These are phyloP conservation scores for Montipora capitata DNA, from an alignment of 92 coral and sea anemone species.

Conservation along the genomic window DNA sequence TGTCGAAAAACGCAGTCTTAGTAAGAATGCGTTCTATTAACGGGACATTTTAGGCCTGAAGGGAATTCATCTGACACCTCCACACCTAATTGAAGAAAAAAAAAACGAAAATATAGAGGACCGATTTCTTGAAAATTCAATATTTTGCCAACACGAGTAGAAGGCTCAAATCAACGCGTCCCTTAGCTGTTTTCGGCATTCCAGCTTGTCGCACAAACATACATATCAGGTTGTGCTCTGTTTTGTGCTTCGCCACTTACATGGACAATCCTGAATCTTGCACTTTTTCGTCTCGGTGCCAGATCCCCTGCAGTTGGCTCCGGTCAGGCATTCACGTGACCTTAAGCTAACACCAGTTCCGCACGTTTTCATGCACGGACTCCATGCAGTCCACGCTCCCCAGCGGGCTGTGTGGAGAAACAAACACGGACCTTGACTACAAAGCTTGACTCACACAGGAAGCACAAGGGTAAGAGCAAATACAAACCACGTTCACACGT, in stretches of 20 bases:
- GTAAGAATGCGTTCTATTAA: too few species aligned
- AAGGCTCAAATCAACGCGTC: too few species aligned
- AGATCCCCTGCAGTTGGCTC: slow-evolving; percentile 94
- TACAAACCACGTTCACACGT: too few species aligned
- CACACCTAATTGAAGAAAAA: too few species aligned
- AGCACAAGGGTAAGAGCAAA: too few species aligned
- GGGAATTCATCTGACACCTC: too few species aligned
- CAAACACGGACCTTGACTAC: background rate
- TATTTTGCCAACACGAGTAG: too few species aligned
- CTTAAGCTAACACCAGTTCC: slow-evolving; percentile 93
- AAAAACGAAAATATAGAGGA: too few species aligned
- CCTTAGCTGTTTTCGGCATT: background rate
- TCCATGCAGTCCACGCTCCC: slow-evolving; percentile 97
- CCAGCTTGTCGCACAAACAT: background rate
- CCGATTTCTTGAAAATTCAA: too few species aligned
- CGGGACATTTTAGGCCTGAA: too few species aligned
- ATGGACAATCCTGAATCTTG: slow-evolving; percentile 96
- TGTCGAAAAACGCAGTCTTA: too few species aligned
- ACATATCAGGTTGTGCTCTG: background rate
- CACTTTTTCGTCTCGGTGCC: slow-evolving; percentile 81
- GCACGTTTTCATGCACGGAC: slow-evolving; percentile 97
- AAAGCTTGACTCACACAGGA: too few species aligned
- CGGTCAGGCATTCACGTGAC: slow-evolving; percentile 93
- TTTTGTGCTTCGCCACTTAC: slow-evolving; percentile 39
- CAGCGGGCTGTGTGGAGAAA: slow-evolving; percentile 83